Evolutionary conservation across 2,888 invertebrate genomes (phyloP).

Genomic region (Leptinotarsa haldemani): DNA sequence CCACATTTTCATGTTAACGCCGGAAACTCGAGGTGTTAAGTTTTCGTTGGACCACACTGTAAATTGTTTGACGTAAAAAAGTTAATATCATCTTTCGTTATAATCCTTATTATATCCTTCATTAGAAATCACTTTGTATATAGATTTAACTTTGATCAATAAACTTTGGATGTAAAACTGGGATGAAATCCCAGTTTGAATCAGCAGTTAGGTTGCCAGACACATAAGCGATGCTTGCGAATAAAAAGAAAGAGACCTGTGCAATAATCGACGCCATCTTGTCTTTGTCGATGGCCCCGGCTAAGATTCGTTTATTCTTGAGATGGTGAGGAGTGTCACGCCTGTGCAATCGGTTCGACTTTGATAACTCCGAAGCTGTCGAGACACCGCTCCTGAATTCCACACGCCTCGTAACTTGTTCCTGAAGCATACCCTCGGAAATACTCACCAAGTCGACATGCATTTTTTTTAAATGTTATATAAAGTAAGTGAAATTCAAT

Average conservation of each 20-base stretch:
- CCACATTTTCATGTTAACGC: too few species aligned
- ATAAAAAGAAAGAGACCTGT: constrained; percentile 67
- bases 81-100: too few species aligned
- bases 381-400: constrained; percentile 71
- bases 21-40: too few species aligned
- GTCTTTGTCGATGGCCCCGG: constrained; percentile 73
- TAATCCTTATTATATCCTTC: too few species aligned
- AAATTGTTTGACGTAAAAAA: too few species aligned
- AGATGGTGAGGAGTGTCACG: constrained; percentile 99
- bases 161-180: too few species aligned
- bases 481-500: neutral
- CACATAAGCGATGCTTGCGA: constrained; percentile 28
- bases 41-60: too few species aligned
- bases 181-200: neutral
- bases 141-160: too few species aligned
- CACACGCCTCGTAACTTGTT: constrained; percentile 68
- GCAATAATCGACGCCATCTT: constrained; percentile 80
- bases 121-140: too few species aligned
- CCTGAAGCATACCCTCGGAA: constrained; percentile 42
- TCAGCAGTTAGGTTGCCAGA: constrained; percentile 13
- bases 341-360: constrained; percentile 80
- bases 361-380: constrained; percentile 65
- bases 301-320: constrained; percentile 94
- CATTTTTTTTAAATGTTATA: neutral
- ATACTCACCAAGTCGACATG: constrained; percentile 2